These are phyloP conservation scores for Ips typographus DNA, from an alignment of 1,140 invertebrate genomes.

Conservation along the genomic window DNA sequence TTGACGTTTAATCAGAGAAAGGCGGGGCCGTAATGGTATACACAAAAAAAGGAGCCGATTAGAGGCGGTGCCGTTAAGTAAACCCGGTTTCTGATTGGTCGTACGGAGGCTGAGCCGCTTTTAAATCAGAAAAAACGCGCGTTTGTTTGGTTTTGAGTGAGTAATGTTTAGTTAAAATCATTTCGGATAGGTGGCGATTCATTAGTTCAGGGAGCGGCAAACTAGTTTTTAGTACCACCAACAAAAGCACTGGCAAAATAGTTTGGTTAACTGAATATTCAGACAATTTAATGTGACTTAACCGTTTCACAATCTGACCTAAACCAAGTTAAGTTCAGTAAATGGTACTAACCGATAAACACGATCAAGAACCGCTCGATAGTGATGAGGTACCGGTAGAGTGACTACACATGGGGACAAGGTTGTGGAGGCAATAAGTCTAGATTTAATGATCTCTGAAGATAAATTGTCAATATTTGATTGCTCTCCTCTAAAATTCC, in stretches of 20 bases:
- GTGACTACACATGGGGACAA: not conserved
- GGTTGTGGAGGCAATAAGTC: slow-evolving; percentile 20
- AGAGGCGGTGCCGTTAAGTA: slow-evolving; percentile 8
- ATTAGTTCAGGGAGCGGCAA: slow-evolving; percentile 4
- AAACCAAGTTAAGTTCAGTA: too few species aligned
- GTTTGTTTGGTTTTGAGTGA: slow-evolving; percentile 39
- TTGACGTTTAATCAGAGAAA: slow-evolving; percentile 52
- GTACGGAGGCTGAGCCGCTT: slow-evolving; percentile 30
- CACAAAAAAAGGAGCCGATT: slow-evolving; percentile 17
- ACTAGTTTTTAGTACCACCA: not conserved
- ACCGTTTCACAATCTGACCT: too few species aligned
- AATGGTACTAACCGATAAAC: too few species aligned
- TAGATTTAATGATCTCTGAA: slow-evolving; percentile 7
- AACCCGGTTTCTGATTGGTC: slow-evolving; percentile 30
- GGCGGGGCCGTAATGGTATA: slow-evolving; percentile 40
- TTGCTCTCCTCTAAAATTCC: not conserved
- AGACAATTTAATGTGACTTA: too few species aligned
- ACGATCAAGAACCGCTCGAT: not conserved
- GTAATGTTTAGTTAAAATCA: slow-evolving; percentile 32
- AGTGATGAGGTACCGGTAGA: slow-evolving; percentile 5
- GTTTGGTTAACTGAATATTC: not conserved
- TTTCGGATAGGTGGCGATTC: slow-evolving; percentile 4
- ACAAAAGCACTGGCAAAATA: not conserved
- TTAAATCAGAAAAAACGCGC: slow-evolving; percentile 38
- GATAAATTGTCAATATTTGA: slow-evolving; percentile 5